A percentile compares a stretch with the other conserved stretches of the same genome.
phyloP scores from a whole-genome alignment of 2,113 vertebrate genomes.

The Emydura subglobosa region DNA sequence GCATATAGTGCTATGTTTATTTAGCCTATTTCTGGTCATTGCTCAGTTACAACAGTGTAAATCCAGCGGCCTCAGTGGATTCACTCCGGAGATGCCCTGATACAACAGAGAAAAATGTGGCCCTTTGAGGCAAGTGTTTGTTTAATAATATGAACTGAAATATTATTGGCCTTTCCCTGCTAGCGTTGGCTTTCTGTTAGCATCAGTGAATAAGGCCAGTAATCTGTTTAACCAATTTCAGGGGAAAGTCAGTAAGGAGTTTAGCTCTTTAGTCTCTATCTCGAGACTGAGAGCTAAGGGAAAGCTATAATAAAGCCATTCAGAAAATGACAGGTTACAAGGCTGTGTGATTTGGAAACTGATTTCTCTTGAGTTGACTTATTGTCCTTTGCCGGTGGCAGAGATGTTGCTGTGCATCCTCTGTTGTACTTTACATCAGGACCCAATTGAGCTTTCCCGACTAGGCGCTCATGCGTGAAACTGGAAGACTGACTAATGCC shows the following conservation, averaged over 20 bases:
- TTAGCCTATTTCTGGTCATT: background rate
- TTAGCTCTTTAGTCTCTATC: background rate
- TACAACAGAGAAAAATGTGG: background rate
- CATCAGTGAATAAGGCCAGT: constrained; percentile 38
- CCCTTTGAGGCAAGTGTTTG: constrained; percentile 31
- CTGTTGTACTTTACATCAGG: constrained; percentile 35
- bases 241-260: constrained; percentile 42
- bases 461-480: constrained; percentile 54
- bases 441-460: constrained; percentile 53
- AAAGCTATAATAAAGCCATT: constrained; percentile 80
- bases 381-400: constrained; percentile 56
- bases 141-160: constrained; percentile 49
- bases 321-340: constrained; percentile 82
- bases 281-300: background rate
- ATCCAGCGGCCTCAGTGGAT: fast-evolving
- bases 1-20: background rate
- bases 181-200: background rate
- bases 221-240: constrained; percentile 47
- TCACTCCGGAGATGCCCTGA: background rate
- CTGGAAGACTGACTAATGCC: constrained; percentile 69
- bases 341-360: constrained; percentile 76
- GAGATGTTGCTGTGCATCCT: constrained; percentile 42
- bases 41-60: background rate
- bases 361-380: constrained; percentile 79
- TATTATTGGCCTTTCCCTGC: constrained; percentile 40